Evolutionary conservation across 2,797 vertebrate genomes (phyloP).

Genomic region (Acrossocheilus wenchowensis): DNA sequence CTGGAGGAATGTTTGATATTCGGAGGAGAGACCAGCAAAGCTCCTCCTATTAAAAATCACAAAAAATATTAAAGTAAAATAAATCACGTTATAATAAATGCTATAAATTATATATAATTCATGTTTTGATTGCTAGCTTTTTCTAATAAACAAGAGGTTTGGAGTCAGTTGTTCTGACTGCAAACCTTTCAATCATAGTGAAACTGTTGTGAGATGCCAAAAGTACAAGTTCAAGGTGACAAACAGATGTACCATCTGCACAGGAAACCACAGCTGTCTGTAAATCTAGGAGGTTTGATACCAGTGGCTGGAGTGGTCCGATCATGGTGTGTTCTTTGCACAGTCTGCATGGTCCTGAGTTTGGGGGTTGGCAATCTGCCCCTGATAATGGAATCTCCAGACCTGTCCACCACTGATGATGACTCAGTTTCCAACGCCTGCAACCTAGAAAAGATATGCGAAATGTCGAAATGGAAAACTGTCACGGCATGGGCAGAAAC

Average conservation of each 20-base stretch:
- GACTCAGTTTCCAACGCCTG: constrained; percentile 54
- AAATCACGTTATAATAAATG: neutral
- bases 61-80: neutral
- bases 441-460: constrained; percentile 61
- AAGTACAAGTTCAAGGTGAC: constrained; percentile 17
- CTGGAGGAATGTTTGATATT: constrained; percentile 69
- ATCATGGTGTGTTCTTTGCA: constrained; percentile 80
- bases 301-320: constrained; percentile 80
- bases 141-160: neutral
- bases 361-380: constrained; percentile 79
- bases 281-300: constrained; percentile 64
- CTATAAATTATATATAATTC: neutral
- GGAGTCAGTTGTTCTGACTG: neutral
- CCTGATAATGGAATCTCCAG: constrained; percentile 40
- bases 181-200: constrained; percentile 37
- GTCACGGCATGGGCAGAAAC: neutral
- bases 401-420: constrained; percentile 50
- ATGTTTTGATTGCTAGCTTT: neutral
- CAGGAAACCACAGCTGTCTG: constrained; percentile 16
- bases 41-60: constrained; percentile 72
- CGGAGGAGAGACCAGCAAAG: constrained; percentile 78
- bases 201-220: constrained; percentile 31
- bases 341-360: constrained; percentile 70
- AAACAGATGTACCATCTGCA: neutral
- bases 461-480: constrained; percentile 8